Conservation (phyloP, 2,113 vertebrate species). For the Pangasianodon gigas region DNA sequence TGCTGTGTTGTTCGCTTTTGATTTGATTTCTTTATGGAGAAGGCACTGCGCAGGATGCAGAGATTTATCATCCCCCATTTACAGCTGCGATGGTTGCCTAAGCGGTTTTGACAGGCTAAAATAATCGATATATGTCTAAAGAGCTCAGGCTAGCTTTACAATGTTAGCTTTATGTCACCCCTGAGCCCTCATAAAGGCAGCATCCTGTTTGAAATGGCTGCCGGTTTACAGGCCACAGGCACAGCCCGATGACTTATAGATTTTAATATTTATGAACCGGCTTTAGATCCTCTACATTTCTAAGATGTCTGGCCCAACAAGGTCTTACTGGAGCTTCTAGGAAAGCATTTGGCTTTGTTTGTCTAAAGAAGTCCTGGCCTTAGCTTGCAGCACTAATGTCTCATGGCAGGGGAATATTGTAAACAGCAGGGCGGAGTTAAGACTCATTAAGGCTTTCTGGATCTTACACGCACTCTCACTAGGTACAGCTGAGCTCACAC, state of each 20-base stretch:
- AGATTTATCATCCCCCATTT: slow-evolving; percentile 24
- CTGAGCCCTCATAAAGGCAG: slow-evolving; percentile 13
- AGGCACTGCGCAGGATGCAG: background rate
- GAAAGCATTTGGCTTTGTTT: slow-evolving; percentile 20
- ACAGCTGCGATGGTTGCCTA: slow-evolving; percentile 2
- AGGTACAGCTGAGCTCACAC: background rate
- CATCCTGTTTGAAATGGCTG: slow-evolving; percentile 19
- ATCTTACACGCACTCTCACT: slow-evolving; percentile 2
- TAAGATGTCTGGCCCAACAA: background rate
- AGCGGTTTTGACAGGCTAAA: slow-evolving; percentile 26
- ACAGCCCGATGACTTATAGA: background rate
- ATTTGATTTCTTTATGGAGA: slow-evolving; percentile 18
- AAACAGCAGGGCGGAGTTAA: slow-evolving; percentile 23
- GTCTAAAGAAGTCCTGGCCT: slow-evolving; percentile 29
- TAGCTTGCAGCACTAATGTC: slow-evolving; percentile 12
- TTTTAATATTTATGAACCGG: slow-evolving; percentile 41
- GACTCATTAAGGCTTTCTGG: slow-evolving; percentile 1
- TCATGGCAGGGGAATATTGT: slow-evolving; percentile 32
- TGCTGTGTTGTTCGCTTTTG: slow-evolving; percentile 8
- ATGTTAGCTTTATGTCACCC: slow-evolving; percentile 8
- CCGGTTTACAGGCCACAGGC: background rate
- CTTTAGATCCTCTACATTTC: background rate
- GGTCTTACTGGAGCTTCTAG: slow-evolving; percentile 18
- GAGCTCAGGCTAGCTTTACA: slow-evolving; percentile 21
- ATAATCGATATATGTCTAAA: slow-evolving; percentile 28